Evolutionary conservation across 1,140 invertebrate genomes (phyloP).

Genomic region (Pachyrhynchus sulphureomaculatus): DNA sequence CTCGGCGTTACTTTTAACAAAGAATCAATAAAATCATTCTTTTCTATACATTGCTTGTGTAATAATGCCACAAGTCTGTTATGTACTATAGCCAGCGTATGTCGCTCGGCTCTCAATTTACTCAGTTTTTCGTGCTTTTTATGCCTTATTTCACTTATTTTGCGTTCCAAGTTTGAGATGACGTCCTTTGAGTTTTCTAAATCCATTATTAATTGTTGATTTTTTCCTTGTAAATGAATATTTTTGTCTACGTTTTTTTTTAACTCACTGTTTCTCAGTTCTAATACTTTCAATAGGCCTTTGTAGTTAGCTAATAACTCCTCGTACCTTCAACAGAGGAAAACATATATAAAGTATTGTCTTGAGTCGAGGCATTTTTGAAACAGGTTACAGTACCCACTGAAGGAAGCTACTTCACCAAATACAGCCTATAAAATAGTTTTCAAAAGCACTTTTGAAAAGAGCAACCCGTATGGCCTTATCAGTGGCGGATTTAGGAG

Average conservation of each 20-base stretch:
- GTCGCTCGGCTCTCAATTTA: slow-evolving; percentile 30
- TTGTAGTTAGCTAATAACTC: slow-evolving; percentile 32
- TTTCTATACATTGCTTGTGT: slow-evolving; percentile 37
- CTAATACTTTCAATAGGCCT: slow-evolving; percentile 34
- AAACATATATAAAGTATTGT: too few species aligned
- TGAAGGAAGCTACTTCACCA: too few species aligned
- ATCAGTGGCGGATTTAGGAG: too few species aligned
- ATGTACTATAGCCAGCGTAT: slow-evolving; percentile 34
- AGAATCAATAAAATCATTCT: slow-evolving; percentile 28
- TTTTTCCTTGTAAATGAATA: slow-evolving; percentile 21
- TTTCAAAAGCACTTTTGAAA: too few species aligned
- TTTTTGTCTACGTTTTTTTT: slow-evolving; percentile 34
- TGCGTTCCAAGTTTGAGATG: slow-evolving; percentile 17
- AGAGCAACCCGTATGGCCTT: too few species aligned
- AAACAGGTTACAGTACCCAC: too few species aligned
- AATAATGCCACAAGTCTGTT: slow-evolving; percentile 35
- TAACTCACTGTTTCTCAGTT: slow-evolving; percentile 30
- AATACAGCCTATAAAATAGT: too few species aligned
- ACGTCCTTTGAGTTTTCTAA: slow-evolving; percentile 17
- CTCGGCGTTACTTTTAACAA: slow-evolving; percentile 21
- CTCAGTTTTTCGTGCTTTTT: slow-evolving; percentile 33
- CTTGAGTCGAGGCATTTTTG: too few species aligned
- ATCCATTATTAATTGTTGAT: slow-evolving; percentile 21
- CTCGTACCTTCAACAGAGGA: slow-evolving; percentile 35
- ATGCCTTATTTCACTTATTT: slow-evolving; percentile 26